phyloP scores from a whole-genome alignment of 2,113 vertebrate genomes.

The Lepidothrix coronata region DNA sequence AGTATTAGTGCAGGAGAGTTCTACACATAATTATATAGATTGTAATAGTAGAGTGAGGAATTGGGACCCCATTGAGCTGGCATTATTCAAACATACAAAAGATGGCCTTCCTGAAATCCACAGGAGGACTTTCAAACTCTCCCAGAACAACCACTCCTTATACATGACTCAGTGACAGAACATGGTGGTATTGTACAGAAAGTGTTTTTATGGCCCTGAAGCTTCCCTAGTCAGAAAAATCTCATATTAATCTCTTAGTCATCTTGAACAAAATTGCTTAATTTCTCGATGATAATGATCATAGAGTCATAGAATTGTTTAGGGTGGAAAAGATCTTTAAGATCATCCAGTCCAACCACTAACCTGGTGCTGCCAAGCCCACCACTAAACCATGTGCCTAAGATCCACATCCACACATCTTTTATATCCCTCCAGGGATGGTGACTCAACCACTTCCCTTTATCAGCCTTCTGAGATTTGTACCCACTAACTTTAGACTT shows the following conservation, averaged over 20 bases:
- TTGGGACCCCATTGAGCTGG: background rate
- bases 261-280: constrained; percentile 8
- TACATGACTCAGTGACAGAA: background rate
- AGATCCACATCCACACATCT: background rate
- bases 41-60: background rate
- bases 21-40: background rate
- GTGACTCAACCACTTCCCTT: background rate
- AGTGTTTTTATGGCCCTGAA: background rate
- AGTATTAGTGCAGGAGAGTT: background rate
- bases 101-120: background rate
- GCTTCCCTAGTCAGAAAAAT: background rate
- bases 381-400: background rate
- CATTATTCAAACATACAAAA: background rate
- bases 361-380: background rate
- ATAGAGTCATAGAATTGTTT: background rate
- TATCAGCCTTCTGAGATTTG: constrained; percentile 2
- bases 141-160: background rate
- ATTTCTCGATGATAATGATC: constrained; percentile 13
- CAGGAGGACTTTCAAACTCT: background rate
- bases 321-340: background rate
- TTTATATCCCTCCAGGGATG: background rate
- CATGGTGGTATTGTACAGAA: background rate
- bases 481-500: background rate
- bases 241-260: constrained; percentile 15
- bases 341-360: background rate